Base-by-base conservation (phyloP, 1,140 invertebrate species). In the Diorhabda elongata region DNA sequence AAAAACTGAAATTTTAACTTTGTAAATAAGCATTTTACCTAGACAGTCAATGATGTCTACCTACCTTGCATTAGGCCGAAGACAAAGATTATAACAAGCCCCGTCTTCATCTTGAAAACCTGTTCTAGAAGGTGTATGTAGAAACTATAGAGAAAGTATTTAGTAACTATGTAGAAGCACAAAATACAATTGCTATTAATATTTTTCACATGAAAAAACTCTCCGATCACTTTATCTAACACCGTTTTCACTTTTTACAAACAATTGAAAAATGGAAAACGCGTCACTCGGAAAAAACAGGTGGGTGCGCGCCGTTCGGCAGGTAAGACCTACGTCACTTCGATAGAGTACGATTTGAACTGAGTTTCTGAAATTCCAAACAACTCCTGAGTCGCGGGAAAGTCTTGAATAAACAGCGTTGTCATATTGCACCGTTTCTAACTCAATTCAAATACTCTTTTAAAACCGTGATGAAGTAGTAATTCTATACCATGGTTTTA, bases 311-410 rank as follows among this genome's bases (percentile, higher is more conserved):
- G 47, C 6, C n/a, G 4, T 52, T 3, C n/a, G n/a, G 47, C 47
- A 52, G 47, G n/a, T n/a, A 4, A 52, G 6, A 9, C 47, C 47
- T 52, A 52, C 47, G 6, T n/a, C 47, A n/a, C n/a, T 52, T n/a
- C 47, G 47, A 8, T 52, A n/a, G 0, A 52, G n/a, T 52, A 52
- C 47, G 47, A 8, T 6, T 52, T 52, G 47, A 52, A 52, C 47
- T 52, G 47, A 52, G 47, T 52, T 52, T 52, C 47, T 52, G 47
- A 52, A 52, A 52, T 52, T 52, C 47, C 47, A 52, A 52, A 52
- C 47, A 52, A 52, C 47, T 52, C 47, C 6, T n/a, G 47, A 52
- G 47, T 52, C 47, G 4, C 47, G 47, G 47, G 2, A 52, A 52
- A 52, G 47, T 6, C n/a, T 52, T 52, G 47, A 52, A 52, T 52